These are phyloP conservation scores for Drosophila mulleri DNA, from an alignment of 2,888 invertebrate genomes.

Conservation along the genomic window DNA sequence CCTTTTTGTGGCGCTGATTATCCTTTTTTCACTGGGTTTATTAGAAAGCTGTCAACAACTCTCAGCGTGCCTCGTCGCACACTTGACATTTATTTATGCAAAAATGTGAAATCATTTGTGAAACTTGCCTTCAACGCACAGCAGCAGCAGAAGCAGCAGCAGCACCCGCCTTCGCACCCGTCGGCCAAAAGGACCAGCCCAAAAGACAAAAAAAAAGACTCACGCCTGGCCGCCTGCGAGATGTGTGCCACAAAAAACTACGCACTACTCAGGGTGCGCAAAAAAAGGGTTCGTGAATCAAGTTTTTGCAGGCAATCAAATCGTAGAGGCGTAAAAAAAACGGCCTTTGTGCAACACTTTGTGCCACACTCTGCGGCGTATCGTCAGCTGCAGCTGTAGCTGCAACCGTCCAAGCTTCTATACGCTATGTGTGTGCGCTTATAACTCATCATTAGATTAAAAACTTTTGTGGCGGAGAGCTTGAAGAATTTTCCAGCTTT, in stretches of 20 bases:
- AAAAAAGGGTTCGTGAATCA: conserved; percentile 66
- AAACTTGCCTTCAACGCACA: conserved; percentile 69
- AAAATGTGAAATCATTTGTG: conserved; percentile 82
- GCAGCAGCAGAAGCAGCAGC: conserved; percentile 10
- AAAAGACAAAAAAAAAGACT: conserved; percentile 45
- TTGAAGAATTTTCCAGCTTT: conserved; percentile 40
- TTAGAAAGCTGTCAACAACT: conserved; percentile 79
- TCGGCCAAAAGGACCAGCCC: conserved; percentile 37
- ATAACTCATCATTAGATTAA: conserved; percentile 69
- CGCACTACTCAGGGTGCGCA: conserved; percentile 23
- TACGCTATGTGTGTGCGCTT: conserved; percentile 28
- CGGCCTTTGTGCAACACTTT: conserved; percentile 16
- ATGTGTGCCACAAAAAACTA: conserved; percentile 36
- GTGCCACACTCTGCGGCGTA: conserved; percentile 21
- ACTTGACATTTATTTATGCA: conserved; percentile 82
- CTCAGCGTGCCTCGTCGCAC: conserved; percentile 71
- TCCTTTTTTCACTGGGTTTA: conserved; percentile 72
- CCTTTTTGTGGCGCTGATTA: conserved; percentile 68
- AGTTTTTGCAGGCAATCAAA: conserved; percentile 42
- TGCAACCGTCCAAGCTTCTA: background rate
- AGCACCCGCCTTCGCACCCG: background rate
- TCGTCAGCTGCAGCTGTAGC: conserved; percentile 29
- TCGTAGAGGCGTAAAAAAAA: conserved; percentile 5
- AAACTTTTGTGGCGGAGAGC: conserved; percentile 53
- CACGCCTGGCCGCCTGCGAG: conserved; percentile 55